Evolutionary conservation across 2,888 invertebrate genomes (phyloP).

Genomic region (Anthoptus insignis): DNA sequence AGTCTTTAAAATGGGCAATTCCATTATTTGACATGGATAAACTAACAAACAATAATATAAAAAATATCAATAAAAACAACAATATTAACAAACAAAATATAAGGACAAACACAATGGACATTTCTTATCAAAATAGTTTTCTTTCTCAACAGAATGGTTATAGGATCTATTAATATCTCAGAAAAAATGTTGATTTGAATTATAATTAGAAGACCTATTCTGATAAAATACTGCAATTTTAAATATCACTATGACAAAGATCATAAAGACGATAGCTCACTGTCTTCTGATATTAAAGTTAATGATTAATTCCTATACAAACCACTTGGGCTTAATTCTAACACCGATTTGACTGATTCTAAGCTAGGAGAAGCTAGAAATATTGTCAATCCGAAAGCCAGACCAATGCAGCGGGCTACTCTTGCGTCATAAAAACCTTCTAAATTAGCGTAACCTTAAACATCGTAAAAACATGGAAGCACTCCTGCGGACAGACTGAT

Average conservation of each 20-base stretch:
- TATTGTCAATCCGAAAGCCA: constrained; percentile 76
- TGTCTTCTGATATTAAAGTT: constrained; percentile 1
- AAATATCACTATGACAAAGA: constrained; percentile 6
- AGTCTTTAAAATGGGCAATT: constrained; percentile 58
- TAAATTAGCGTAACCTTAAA: constrained; percentile 75
- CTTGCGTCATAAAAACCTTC: constrained; percentile 72
- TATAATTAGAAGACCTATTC: background rate
- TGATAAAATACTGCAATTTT: constrained; percentile 13
- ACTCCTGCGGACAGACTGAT: constrained; percentile 85
- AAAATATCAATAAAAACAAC: constrained; percentile 24
- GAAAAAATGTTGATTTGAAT: background rate
- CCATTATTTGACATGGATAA: constrained; percentile 37
- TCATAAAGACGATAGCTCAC: constrained; percentile 3
- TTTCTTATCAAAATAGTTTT: constrained; percentile 31
- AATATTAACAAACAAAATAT: constrained; percentile 22
- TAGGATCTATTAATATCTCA: background rate
- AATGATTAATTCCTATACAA: constrained; percentile 18
- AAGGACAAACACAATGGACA: constrained; percentile 17
- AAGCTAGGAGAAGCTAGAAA: constrained; percentile 54
- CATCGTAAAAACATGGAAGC: constrained; percentile 85
- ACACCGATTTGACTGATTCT: constrained; percentile 42
- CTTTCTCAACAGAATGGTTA: constrained; percentile 29
- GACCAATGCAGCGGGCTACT: constrained; percentile 61
- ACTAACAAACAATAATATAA: constrained; percentile 14
- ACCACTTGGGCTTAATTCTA: constrained; percentile 21